phyloP scores from a whole-genome alignment of 2,888 invertebrate genomes.

The Imbricaverruca yamaguchii region DNA sequence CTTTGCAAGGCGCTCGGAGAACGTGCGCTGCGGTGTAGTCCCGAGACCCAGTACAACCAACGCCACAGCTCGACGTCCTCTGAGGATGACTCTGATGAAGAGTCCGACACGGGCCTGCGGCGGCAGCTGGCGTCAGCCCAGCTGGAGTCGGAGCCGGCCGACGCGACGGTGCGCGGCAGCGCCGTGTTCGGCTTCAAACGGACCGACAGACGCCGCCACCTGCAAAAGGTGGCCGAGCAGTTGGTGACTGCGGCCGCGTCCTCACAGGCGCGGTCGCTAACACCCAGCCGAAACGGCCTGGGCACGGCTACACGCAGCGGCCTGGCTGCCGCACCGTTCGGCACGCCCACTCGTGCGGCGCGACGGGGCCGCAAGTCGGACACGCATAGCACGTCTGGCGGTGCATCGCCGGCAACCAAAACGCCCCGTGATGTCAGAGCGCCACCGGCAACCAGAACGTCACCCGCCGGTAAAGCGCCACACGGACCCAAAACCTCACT shows the following conservation, averaged over 20 bases:
- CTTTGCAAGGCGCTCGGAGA: not conserved
- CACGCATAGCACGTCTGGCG: no score
- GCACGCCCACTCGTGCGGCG: not conserved
- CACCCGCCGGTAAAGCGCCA: no score
- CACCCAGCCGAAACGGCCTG: no score
- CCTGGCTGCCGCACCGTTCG: not conserved
- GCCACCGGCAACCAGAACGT: no score
- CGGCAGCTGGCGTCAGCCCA: not conserved
- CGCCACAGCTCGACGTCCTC: not conserved
- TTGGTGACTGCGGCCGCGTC: not conserved
- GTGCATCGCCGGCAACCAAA: no score
- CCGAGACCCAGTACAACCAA: not conserved
- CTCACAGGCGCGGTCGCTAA: no score
- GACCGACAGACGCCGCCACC: not conserved
- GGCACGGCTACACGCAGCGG: not conserved
- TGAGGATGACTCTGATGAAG: not conserved
- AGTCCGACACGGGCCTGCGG: not conserved
- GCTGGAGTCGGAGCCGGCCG: not conserved
- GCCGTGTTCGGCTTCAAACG: slow-evolving; percentile 17
- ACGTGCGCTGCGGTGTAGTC: not conserved
- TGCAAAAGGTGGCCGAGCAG: not conserved
- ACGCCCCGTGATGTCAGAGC: no score
- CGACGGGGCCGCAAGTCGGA: no score
- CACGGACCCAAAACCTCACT: no score
- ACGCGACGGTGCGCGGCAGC: not conserved